Conservation (phyloP, 23 tunicate species). For the Styela clava region DNA sequence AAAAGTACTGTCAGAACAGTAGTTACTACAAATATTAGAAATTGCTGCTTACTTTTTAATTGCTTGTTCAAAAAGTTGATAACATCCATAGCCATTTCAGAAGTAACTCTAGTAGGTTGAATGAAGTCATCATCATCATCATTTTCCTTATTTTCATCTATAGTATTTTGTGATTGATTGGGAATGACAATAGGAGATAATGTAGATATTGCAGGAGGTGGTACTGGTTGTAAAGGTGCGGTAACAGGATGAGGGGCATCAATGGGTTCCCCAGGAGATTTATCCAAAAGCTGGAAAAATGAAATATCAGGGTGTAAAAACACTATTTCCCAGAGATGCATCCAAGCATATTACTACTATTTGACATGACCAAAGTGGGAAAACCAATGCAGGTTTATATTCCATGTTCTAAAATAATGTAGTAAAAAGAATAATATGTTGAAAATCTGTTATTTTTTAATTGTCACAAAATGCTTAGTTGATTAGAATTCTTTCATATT, state of each 20-base stretch:
- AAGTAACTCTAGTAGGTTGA: conserved; percentile 4
- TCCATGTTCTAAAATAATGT: too few relatives aligned
- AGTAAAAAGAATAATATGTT: too few relatives aligned
- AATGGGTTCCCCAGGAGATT: conserved; percentile 76
- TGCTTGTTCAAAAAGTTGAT: conserved; percentile 40
- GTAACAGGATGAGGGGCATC: conserved; percentile 15
- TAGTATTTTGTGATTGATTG: neutral
- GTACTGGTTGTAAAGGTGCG: neutral
- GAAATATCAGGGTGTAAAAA: neutral
- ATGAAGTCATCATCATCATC: neutral
- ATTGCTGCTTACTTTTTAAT: conserved; percentile 33
- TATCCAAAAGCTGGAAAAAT: conserved; percentile 51
- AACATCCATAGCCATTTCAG: conserved; percentile 20
- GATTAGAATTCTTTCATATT: too few relatives aligned
- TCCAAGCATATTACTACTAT: neutral
- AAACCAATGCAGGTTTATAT: too few relatives aligned
- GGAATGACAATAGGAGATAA: conserved; percentile 13
- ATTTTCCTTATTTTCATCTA: conserved; percentile 7
- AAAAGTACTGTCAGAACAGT: too few relatives aligned
- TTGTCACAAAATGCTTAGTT: too few relatives aligned
- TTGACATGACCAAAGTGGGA: too few relatives aligned
- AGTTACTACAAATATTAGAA: too few relatives aligned
- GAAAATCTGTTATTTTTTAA: too few relatives aligned
- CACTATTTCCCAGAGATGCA: neutral
- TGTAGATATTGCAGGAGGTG: neutral